A percentile compares a stretch with the other conserved stretches of the same genome.
phyloP scores from a whole-genome alignment of 2,797 vertebrate genomes.

The Galaxias olidus region DNA sequence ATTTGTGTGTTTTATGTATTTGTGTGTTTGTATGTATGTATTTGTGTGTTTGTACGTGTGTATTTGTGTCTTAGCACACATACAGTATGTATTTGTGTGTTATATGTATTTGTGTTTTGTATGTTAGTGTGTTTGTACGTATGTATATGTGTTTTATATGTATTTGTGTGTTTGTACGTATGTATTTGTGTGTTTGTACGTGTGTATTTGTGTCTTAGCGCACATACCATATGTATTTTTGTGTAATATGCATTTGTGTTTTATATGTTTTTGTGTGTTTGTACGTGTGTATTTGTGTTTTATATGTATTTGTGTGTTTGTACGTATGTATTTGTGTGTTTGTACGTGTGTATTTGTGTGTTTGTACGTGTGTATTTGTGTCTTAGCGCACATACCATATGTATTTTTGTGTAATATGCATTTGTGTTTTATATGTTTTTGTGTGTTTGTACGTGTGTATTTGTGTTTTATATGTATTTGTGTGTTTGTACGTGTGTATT shows the following conservation, averaged over 20 bases:
- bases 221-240: too few relatives aligned
- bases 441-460: constrained; percentile 22
- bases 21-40: too few relatives aligned
- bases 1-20: constrained; percentile 5
- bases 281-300: background rate
- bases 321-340: constrained; percentile 25
- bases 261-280: constrained; percentile 1
- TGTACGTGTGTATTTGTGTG: constrained; percentile 20
- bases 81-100: too few relatives aligned
- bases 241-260: too few relatives aligned
- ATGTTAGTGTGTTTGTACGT: background rate
- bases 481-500: background rate
- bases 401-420: too few relatives aligned
- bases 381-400: constrained; percentile 17
- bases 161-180: constrained; percentile 2
- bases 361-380: constrained; percentile 1
- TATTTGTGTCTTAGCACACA: too few relatives aligned
- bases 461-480: background rate
- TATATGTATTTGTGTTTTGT: too few relatives aligned
- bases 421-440: constrained; percentile 20
- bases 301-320: background rate
- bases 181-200: too few relatives aligned
- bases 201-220: too few relatives aligned
- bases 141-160: background rate
- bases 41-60: too few relatives aligned